phyloP scores from a whole-genome alignment of 2,797 vertebrate genomes.

The Coluber constrictor region DNA sequence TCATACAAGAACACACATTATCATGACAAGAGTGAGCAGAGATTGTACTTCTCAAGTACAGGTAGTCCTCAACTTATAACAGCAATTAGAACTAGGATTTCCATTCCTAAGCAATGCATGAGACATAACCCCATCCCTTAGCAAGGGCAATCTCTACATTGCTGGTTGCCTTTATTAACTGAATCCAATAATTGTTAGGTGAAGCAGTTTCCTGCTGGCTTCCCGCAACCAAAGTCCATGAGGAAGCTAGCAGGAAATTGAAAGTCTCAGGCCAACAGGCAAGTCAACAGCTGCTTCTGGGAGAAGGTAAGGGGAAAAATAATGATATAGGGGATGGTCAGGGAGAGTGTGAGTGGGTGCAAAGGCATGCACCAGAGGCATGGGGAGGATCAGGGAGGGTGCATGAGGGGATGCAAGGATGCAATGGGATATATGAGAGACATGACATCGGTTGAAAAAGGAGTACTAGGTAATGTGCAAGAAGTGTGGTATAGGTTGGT shows the following conservation, averaged over 20 bases:
- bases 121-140: neutral
- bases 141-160: neutral
- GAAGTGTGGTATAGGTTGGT: neutral
- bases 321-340: neutral
- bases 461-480: neutral
- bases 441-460: neutral
- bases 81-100: neutral
- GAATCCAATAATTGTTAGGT: neutral
- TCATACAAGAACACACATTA: neutral
- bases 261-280: neutral
- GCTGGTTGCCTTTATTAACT: neutral
- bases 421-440: neutral
- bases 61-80: neutral
- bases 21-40: neutral
- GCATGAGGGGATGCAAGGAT: neutral
- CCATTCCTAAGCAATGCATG: neutral
- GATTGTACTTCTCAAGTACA: neutral
- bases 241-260: neutral
- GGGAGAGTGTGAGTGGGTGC: neutral
- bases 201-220: neutral
- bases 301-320: neutral
- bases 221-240: neutral
- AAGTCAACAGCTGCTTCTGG: neutral
- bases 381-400: neutral
- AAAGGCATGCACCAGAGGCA: neutral